Base-by-base conservation (phyloP, 2,888 invertebrate genomes). In the Rapana venosa region DNA sequence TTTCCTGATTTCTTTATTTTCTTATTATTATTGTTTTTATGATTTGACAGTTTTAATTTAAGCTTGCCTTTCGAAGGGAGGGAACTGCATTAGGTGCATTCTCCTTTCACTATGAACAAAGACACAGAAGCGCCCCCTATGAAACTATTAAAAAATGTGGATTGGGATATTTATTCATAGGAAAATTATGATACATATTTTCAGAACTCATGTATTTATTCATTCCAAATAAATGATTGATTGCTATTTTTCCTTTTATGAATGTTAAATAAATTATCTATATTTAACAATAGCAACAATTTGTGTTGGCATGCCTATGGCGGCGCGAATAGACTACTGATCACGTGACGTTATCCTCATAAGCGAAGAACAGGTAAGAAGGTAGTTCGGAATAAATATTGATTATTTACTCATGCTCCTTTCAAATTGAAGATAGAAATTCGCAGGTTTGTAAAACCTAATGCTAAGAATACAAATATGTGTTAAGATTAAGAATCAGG, bases 41-140 rank as follows among this genome's bases (percentile, higher is more conserved):
- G 47, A 47, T 47, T 47, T 47, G 47, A 5, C 47, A 47, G 47
- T 47, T 47, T 47, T n/a, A n/a, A n/a, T n/a, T n/a, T n/a, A n/a
- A n/a, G n/a, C 47, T 47, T 47, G 47, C 47, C 47, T 47, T 47
- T 47, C 47, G 47, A 47, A 47, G 47, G 47, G 47, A 47, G 47
- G 47, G 47, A 47, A 47, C 47, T 47, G 47, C 47, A 8, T 47
- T 8, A 47, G 47, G 2, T 47, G 4, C 47, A 6, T 17, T 66
- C 66, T 66, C 17, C 81, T 83, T 83, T 83, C 81, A 83, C 47
- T 83, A 83, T 83, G 15, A 83, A 83, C 81, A 83, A 83, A 83
- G 81, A 47, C 47, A 83, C 47, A 1, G 36, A 83, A 83, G 81
- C 81, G 81, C 81, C 81, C 36, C 20, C 81, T 79, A 32, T 47